Evolutionary conservation across 2,113 vertebrate species (phyloP).

Genomic region (Bos indicus): DNA sequence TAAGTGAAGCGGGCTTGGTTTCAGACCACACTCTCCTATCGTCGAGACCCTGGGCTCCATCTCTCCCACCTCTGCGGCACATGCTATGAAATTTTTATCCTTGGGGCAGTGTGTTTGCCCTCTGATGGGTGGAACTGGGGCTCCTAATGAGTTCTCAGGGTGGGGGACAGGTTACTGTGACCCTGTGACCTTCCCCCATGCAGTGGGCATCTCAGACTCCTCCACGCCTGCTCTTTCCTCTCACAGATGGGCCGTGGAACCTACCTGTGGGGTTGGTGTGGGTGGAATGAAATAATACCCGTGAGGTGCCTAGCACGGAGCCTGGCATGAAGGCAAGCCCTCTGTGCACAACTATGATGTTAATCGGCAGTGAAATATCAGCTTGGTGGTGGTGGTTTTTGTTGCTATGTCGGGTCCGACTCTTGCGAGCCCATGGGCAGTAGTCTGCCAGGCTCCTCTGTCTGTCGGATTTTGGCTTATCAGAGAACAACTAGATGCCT

Average conservation of each 20-base stretch:
- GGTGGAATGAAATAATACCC: accelerated
- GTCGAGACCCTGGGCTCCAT: accelerated
- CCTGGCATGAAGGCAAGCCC: neutral
- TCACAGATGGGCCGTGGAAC: neutral
- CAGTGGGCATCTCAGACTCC: neutral
- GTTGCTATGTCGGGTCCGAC: neutral
- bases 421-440: neutral
- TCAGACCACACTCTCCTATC: neutral
- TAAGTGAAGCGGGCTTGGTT: neutral
- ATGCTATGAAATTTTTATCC: neutral
- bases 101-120: neutral
- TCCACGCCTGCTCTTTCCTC: neutral
- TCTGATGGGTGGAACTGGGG: neutral
- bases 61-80: accelerated
- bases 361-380: neutral
- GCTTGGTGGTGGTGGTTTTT: neutral
- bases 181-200: neutral
- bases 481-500: neutral
- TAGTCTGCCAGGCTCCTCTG: neutral
- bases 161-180: neutral
- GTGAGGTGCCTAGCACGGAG: accelerated
- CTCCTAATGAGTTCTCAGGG: neutral
- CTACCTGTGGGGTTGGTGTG: neutral
- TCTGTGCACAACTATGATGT: neutral
- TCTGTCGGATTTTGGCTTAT: neutral